Base-by-base conservation (phyloP, 2,113 vertebrate species). In the Ptyas mucosa region DNA sequence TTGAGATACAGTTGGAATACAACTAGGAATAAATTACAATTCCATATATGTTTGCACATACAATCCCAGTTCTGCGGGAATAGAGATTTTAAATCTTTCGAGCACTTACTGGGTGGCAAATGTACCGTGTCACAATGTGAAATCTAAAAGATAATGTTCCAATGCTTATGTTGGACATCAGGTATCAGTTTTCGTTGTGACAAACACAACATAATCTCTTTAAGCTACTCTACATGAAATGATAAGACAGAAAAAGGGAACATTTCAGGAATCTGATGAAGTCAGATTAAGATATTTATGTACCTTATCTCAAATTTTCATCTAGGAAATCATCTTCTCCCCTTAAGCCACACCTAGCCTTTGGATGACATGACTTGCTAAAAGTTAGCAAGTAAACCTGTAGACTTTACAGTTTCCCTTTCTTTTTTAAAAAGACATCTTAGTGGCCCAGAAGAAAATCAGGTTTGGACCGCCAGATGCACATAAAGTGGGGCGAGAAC, bases 381-480 rank as follows among this genome's bases (percentile, higher is more conserved):
- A 75, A 18, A 29, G 8, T 20, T 81, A 11, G 8, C 2, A 49
- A 39, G 1, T n/a, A 39, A 46, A 46, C 9, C 1, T 20, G 2
- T 52, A 88, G 6, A 43, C 34, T 15, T 39, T 29, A 46, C 29
- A 43, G 8, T 58, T 46, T 57, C 7, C 29, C 0, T 29, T 89
- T 55, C 9, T 97, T 95, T 69, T 69, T 69, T 69, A 1, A 15
- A 61, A 96, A 34, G 51, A 18, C 43, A 29, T 20, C 2, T 58
- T 97, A 95, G 34, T 24, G 92, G 20, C 93, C 89, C 91, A 94
- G 94, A 94, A 88, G 0, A 95, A 93, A 39, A 95, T 96, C 95
- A 95, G 94, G 89, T 92, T 64, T 93, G 93, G 34, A 24, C 92
- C 91, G 93, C n/a, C 29, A 86, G 26, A n/a, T 18, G 12, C 26